A percentile compares a stretch with the other conserved stretches of the same genome.
Evolutionary conservation across 2,797 vertebrate species (phyloP).

Genomic region (Brachymystax lenok): DNA sequence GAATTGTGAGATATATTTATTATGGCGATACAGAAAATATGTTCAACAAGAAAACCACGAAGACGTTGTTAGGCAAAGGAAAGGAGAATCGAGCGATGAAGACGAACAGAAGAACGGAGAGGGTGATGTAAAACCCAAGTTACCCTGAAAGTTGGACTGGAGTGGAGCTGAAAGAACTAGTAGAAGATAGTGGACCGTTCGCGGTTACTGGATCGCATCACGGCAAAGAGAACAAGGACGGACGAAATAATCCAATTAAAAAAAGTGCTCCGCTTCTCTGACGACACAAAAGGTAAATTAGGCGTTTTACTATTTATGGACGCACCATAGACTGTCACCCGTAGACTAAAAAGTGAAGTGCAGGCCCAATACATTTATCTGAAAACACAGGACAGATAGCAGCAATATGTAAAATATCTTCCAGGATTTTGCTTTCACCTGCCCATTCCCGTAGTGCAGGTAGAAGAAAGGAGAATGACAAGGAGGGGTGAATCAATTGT

Average conservation of each 20-base stretch:
- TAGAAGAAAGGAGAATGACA: background rate
- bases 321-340: no score
- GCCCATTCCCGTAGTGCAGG: background rate
- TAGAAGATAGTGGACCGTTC: slow-evolving; percentile 11
- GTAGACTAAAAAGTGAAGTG: background rate
- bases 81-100: slow-evolving; percentile 75
- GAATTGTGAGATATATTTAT: slow-evolving; percentile 4
- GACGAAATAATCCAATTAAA: slow-evolving; percentile 30
- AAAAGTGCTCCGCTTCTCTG: slow-evolving; percentile 69
- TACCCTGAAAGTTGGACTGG: slow-evolving; percentile 31
- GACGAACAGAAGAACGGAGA: slow-evolving; percentile 45
- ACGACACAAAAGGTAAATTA: slow-evolving; percentile 76
- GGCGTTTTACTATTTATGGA: background rate
- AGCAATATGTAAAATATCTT: background rate
- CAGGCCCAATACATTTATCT: background rate
- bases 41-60: slow-evolving; percentile 78
- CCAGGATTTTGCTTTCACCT: background rate
- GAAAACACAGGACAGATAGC: background rate
- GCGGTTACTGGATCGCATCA: background rate
- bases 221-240: slow-evolving; percentile 25
- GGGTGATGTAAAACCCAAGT: slow-evolving; percentile 1
- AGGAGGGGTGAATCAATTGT: background rate
- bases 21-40: slow-evolving; percentile 45
- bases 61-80: slow-evolving; percentile 77
- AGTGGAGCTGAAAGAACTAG: slow-evolving; percentile 47